Evolutionary conservation across 2,797 vertebrate genomes (phyloP), one percentile per base, ranked within the genome.

Genomic region (Lepilemur ruficaudatus): DNA sequence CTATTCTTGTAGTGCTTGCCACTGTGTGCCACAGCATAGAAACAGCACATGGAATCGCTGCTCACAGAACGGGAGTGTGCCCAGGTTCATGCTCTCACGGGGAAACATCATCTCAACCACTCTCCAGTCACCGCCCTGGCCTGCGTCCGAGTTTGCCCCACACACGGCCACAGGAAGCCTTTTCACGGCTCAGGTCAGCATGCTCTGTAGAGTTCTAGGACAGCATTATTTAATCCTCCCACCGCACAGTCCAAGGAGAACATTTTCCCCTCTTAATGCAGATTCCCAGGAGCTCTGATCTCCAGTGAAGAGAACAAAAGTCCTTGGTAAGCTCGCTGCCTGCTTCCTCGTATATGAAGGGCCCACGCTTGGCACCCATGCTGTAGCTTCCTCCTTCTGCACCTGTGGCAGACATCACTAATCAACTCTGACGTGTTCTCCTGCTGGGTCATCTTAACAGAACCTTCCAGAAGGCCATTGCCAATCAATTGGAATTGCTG

Each of bases 11-110:
- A 15, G 9, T 11, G 10, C 63, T 11, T 18, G 46, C 32, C 46
- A 91, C 35, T 63, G 73, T 65, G 59, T n/a, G 7, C 10, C 35
- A 30, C 4, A 48, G 8, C 7, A 9, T 4, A 32, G 38, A 91
- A 80, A 41, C 1, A 46, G 12, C 46, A 28, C 1, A 1, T 0
- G 0, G 46, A 88, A 35, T 11, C 0, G 0, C 4, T 23, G 32
- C 59, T 5, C 7, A 79, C 18, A n/a, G 52, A 43, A n/a, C 28
- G 46, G 30, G 59, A 13, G 32, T 18, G 15, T 38, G n/a, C 8
- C 0, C 41, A 73, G 18, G n/a, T 48, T 38, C 73, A 46, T 8
- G 70, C 14, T 65, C 11, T 25, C 18, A 43, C 0, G 14, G 41
- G 61, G 2, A 94, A 43, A 46, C 69, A 52, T 6, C 28, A 50